phyloP scores from a whole-genome alignment of 2,888 invertebrate species.

The Cantharis nigra region DNA sequence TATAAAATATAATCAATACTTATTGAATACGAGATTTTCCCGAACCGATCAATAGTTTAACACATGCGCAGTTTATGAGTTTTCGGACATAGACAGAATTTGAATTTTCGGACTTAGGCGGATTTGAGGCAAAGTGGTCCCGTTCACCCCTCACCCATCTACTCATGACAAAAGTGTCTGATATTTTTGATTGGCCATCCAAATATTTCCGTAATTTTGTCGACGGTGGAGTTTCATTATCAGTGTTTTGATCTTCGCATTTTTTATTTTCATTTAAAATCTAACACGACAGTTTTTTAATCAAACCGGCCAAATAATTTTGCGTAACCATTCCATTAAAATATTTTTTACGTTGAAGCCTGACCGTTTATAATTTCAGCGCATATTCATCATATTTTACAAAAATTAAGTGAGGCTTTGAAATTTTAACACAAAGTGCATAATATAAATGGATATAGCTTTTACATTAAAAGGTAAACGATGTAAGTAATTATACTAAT shows the following conservation, averaged over 20 bases:
- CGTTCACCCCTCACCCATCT: no score
- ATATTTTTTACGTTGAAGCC: background rate
- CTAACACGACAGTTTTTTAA: background rate
- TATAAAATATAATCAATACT: no score
- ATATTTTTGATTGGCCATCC: background rate
- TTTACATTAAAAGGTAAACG: background rate
- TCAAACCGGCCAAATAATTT: background rate
- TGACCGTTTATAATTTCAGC: background rate
- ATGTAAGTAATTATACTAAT: background rate
- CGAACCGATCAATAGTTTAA: no score
- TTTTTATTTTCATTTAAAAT: background rate
- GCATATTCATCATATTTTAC: background rate
- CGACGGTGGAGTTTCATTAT: background rate
- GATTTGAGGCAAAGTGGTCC: no score
- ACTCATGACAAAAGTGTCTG: background rate
- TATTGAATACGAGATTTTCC: no score
- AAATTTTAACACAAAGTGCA: background rate
- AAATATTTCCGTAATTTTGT: background rate
- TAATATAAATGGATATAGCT: background rate
- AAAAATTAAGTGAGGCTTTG: background rate
- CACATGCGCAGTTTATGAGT: no score
- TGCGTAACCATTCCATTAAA: background rate
- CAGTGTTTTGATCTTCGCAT: background rate
- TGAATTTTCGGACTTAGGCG: no score
- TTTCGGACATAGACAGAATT: no score